Evolutionary conservation across 2,113 vertebrate genomes (phyloP), one percentile per base, ranked within the genome.

Genomic region (Corvus moneduloides): DNA sequence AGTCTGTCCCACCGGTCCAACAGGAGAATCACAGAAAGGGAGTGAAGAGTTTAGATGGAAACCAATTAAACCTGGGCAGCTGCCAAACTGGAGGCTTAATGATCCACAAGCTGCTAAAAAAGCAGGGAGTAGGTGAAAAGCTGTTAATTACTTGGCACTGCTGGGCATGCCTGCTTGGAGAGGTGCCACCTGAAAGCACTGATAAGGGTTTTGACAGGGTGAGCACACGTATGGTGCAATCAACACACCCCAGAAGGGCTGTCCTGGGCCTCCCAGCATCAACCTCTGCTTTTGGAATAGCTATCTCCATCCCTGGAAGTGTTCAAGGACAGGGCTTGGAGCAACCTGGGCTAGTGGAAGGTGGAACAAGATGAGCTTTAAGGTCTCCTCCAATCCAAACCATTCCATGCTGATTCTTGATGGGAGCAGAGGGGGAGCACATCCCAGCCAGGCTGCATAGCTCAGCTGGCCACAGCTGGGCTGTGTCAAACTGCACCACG

Each of bases 401-500:
- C 35, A 63, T 20, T 69, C 72, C 27, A 10, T 35, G 48, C 22
- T 33, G 72, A 37, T 56, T 27, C 22, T 11, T 11, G 10, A 15
- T 44, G 88, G 62, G 48, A 84, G 44, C 63, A 10, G 16, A 16
- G 28, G 16, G 13, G 51, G 14, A 87, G 59, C 79, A 55, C 3
- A 5, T 41, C 35, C 51, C 22, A 21, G 61, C 37, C 0, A 1
- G 49, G 52, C 24, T 2, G 2, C 48, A 39, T 54, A 33, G 56
- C 77, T 79, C 69, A 37, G 44, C 52, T 68, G 87, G 84, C 22
- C 73, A 54, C 84, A 73, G 72, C 86, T 22, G 59, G 61, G 32
- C 84, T 9, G 0, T 0, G 10, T 10, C 26, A 23, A 19, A 37
- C 3, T 2, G 18, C 75, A 41, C 44, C 0, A 56, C 22, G 35